A percentile compares a stretch with the other conserved stretches of the same genome.
Conservation (phyloP, 2,888 invertebrate genomes). For the Drosophila macrothrix region DNA sequence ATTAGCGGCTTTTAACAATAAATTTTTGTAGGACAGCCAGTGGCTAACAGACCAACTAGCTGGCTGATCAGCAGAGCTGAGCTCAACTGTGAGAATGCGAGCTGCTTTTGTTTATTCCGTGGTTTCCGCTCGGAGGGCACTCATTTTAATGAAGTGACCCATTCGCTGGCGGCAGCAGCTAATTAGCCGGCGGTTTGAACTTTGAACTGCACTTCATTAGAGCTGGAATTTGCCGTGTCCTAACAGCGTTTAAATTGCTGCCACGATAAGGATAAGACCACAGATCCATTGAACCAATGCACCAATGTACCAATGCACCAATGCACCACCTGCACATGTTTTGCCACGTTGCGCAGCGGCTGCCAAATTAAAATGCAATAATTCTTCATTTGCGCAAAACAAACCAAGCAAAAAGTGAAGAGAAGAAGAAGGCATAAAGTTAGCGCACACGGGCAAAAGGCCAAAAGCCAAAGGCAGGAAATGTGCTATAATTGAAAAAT, state of each 20-base stretch:
- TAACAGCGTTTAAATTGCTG: conserved; percentile 30
- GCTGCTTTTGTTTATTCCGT: neutral
- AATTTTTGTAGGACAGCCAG: conserved; percentile 68
- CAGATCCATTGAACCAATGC: conserved; percentile 18
- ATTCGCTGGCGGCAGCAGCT: conserved; percentile 38
- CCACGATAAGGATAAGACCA: conserved; percentile 54
- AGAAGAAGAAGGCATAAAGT: conserved; percentile 4
- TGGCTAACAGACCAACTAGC: conserved; percentile 24
- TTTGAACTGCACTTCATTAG: conserved; percentile 75
- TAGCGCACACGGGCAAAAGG: conserved; percentile 31
- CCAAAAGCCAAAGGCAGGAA: conserved; percentile 58
- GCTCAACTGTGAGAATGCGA: conserved; percentile 11
- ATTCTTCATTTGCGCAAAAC: conserved; percentile 77
- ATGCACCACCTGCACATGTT: conserved; percentile 63
- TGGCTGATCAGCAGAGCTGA: conserved; percentile 14
- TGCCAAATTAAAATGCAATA: conserved; percentile 83
- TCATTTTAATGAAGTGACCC: conserved; percentile 73
- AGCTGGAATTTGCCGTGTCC: conserved; percentile 50
- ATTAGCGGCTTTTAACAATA: conserved; percentile 82
- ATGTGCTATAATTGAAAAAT: conserved; percentile 83
- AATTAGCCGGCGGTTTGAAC: conserved; percentile 73
- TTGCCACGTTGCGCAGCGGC: conserved; percentile 59
- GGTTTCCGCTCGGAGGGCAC: conserved; percentile 45
- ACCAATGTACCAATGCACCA: conserved; percentile 36
- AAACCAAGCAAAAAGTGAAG: conserved; percentile 4